Evolutionary conservation across 1,140 invertebrate genomes (phyloP), one percentile per base, ranked within the genome.

Genomic region (Anagrus nilaparvatae): DNA sequence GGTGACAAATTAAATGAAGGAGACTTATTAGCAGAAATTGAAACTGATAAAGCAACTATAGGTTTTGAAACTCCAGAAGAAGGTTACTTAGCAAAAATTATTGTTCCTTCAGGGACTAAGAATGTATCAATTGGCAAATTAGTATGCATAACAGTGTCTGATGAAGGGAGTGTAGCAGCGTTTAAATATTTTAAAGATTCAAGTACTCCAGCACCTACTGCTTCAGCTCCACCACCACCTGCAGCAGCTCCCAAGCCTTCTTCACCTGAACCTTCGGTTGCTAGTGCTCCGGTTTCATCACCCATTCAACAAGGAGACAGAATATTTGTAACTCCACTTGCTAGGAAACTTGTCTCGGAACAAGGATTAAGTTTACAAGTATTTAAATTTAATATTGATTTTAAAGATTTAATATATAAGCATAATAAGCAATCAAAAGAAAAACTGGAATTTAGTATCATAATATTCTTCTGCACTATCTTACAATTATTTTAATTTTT

Each of bases 21-120:
- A 54, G 97, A 99, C 61, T 64, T 99, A 5, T 68, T 99, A 29
- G 96, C 94, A 47, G 96, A 99, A 75, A 99, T 99, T 61, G 96
- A 99, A 75, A 99, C 97, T 4, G 97, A 99, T 58, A 99, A 99
- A 71, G 96, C 97, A 0, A 99, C 95, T 0, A 99, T 99, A 95
- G 97, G 93, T 2, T 98, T 99, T 70, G 97, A 99, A 70, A 97
- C 95, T 5, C 92, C 93, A 0, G 96, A 99, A 61, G 96, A 99
- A 70, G 94, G 94, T 17, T 99, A 88, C 62, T 63, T 99, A 39
- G 97, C 97, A 4, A 99, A 96, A 65, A 97, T 99, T 54, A 46
- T 99, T 5, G 67, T 87, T 41, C 73, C 79, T 5, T 84, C 85
- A 6, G 86, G 89, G 45, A 75, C 76, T 1, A 84, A 87, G 61